A percentile compares a stretch with the other conserved stretches of the same genome.
These are phyloP conservation scores for Peromyscus maniculatus DNA, from an alignment of 2,113 vertebrate genomes.

Conservation along the genomic window DNA sequence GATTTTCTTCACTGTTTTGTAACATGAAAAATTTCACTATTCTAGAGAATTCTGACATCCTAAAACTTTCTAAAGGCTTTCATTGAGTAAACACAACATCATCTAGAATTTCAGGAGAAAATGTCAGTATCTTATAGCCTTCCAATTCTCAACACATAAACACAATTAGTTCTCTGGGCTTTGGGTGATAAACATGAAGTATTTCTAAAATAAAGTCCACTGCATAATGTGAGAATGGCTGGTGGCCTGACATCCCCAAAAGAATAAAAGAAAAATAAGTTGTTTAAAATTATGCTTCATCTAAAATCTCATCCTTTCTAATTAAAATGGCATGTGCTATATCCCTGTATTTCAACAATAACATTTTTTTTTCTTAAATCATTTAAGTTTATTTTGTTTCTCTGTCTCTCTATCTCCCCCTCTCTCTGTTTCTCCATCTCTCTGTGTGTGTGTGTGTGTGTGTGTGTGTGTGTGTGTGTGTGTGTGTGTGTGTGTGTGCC, in stretches of 20 bases:
- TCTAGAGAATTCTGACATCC: conserved; percentile 53
- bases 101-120: conserved; percentile 56
- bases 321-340: conserved; percentile 32
- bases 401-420: neutral
- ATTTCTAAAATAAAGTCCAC: conserved; percentile 59
- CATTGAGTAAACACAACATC: conserved; percentile 27
- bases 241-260: conserved; percentile 36
- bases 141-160: conserved; percentile 62
- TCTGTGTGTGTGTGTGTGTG: neutral
- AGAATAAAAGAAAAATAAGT: conserved; percentile 30
- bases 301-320: conserved; percentile 35
- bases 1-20: conserved; percentile 46
- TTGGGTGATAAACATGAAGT: conserved; percentile 35
- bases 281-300: conserved; percentile 39
- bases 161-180: conserved; percentile 40
- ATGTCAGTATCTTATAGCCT: conserved; percentile 33
- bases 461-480: neutral
- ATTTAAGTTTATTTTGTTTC: neutral
- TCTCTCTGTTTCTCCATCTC: no score
- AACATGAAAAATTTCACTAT: conserved; percentile 40
- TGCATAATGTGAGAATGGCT: neutral
- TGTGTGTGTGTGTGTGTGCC: neutral
- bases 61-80: conserved; percentile 57
- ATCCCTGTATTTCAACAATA: conserved; percentile 39
- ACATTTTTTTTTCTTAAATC: conserved; percentile 50